phyloP scores from a whole-genome alignment of 2,888 invertebrate genomes.

The Andrena marginata region DNA sequence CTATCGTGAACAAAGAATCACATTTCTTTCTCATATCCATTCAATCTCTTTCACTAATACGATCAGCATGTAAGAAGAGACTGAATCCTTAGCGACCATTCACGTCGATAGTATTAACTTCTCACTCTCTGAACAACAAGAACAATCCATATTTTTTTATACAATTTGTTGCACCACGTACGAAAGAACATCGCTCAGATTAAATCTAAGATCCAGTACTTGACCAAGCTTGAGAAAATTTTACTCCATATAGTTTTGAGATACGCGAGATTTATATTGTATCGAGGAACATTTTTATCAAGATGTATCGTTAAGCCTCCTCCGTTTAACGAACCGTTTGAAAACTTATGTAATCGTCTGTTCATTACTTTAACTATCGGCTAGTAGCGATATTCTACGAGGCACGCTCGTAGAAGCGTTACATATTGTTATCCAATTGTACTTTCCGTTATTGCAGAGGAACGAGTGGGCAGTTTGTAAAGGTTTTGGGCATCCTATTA shows the following conservation, averaged over 20 bases:
- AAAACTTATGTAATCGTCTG: constrained; percentile 16
- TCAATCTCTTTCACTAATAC: constrained; percentile 11
- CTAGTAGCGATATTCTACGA: constrained; percentile 27
- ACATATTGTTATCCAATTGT: constrained; percentile 42
- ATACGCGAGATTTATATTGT: constrained; percentile 13
- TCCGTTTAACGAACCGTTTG: constrained; percentile 11
- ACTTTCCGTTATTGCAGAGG: constrained; percentile 45
- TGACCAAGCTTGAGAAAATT: constrained; percentile 22
- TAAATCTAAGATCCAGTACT: constrained; percentile 20
- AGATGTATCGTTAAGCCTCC: constrained; percentile 8
- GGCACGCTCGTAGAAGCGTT: constrained; percentile 26
- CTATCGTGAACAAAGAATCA: neutral
- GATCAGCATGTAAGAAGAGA: constrained; percentile 18
- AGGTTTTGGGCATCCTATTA: constrained; percentile 52
- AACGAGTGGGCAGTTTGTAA: constrained; percentile 53
- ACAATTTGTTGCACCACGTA: constrained; percentile 33
- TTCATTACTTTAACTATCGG: constrained; percentile 5
- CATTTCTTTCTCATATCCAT: constrained; percentile 35
- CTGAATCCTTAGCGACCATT: constrained; percentile 20
- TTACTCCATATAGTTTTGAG: constrained; percentile 11
- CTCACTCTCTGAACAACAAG: constrained; percentile 26
- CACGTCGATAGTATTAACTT: constrained; percentile 9
- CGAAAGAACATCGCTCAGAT: constrained; percentile 23
- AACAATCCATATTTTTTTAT: constrained; percentile 32
- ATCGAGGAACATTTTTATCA: constrained; percentile 17